These are phyloP conservation scores for Pygoscelis antarcticus DNA, from an alignment of 2,113 vertebrate species.

Conservation along the genomic window DNA sequence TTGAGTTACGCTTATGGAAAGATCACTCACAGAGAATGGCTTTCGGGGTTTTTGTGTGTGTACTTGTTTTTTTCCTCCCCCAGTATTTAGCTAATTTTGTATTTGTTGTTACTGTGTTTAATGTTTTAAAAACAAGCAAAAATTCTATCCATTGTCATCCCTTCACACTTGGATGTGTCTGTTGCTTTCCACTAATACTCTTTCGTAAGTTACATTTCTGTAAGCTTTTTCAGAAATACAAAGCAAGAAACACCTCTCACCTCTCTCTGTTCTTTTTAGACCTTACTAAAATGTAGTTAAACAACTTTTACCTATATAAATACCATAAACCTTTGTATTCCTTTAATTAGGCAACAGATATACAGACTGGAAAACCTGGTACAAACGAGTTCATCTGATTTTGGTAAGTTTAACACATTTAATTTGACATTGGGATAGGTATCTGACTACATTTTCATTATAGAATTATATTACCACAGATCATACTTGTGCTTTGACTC, in stretches of 20 bases:
- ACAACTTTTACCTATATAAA: not conserved
- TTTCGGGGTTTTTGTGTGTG: not conserved
- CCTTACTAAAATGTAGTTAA: not conserved
- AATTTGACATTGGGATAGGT: not conserved
- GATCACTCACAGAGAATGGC: not conserved
- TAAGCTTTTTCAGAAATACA: not conserved
- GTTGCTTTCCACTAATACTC: not conserved
- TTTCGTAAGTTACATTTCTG: not conserved
- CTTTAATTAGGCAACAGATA: slow-evolving; percentile 85
- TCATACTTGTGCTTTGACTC: not conserved
- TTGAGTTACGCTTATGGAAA: not conserved
- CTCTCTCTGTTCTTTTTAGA: not conserved
- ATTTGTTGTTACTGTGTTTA: not conserved
- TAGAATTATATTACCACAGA: not conserved
- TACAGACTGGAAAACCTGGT: slow-evolving; percentile 84
- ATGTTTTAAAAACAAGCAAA: not conserved
- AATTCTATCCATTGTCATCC: not conserved
- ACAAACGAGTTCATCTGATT: slow-evolving; percentile 83
- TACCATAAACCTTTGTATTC: slow-evolving; percentile 16
- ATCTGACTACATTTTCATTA: not conserved
- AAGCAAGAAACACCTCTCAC: not conserved
- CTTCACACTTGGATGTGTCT: not conserved
- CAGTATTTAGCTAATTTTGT: not conserved
- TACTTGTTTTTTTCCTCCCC: not conserved
- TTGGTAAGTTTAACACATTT: slow-evolving; percentile 83